These are phyloP conservation scores for Astropecten irregularis DNA, from an alignment of 53 echinoderm and acorn worm species.

Conservation along the genomic window DNA sequence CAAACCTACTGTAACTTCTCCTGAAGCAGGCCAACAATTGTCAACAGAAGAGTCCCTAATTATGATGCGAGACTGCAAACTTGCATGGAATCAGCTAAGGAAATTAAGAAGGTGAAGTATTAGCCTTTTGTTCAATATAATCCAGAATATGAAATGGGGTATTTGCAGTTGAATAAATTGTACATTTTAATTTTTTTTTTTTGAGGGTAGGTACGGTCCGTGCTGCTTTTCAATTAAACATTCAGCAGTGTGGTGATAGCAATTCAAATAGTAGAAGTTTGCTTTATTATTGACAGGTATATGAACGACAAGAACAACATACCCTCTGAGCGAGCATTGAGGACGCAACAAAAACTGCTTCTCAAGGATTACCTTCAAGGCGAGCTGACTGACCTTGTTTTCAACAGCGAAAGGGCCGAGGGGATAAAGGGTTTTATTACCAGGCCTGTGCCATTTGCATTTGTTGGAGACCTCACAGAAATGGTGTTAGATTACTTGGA, in stretches of 20 bases:
- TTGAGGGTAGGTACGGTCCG: not conserved
- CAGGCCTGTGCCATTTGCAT: not conserved
- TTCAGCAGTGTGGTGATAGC: not conserved
- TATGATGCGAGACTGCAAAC: conserved; percentile 48
- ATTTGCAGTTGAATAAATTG: not conserved
- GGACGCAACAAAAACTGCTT: not conserved
- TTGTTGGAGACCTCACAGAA: not conserved
- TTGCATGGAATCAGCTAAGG: conserved; percentile 57
- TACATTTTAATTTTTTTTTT: not conserved
- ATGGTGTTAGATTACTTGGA: conserved; percentile 23
- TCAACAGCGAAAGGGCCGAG: not conserved
- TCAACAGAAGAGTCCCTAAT: not conserved
- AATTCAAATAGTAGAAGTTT: not conserved
- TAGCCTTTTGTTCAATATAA: no score
- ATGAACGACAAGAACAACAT: not conserved
- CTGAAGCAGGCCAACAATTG: not conserved
- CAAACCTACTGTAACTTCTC: not conserved
- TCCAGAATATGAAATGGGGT: not conserved
- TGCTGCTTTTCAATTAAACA: not conserved
- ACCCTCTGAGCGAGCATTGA: not conserved
- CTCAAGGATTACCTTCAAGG: conserved; percentile 7
- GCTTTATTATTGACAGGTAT: not conserved
- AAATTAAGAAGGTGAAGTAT: conserved; percentile 37
- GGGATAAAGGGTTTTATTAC: conserved; percentile 1
- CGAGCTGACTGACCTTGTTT: not conserved